Evolutionary conservation across 2,113 vertebrate genomes (phyloP).

Genomic region (Ivindomyrus marchei): DNA sequence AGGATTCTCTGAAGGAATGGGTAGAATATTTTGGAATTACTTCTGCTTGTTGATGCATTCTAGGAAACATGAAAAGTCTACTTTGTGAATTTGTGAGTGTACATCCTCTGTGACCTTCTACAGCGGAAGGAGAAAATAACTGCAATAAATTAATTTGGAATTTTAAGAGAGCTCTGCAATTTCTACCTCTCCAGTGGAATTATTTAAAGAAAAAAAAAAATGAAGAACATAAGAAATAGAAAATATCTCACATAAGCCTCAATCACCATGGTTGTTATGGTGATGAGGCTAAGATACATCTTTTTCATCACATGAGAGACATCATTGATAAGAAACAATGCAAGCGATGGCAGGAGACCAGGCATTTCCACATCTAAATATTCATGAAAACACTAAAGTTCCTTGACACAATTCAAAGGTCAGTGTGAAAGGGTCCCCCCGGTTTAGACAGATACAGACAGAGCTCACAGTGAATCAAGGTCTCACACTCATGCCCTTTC

Average conservation of each 20-base stretch:
- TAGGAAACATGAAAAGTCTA: neutral
- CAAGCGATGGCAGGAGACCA: neutral
- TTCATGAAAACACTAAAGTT: neutral
- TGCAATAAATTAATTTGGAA: conserved; percentile 22
- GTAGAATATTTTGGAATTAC: neutral
- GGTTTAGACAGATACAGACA: neutral
- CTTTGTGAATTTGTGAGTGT: conserved; percentile 5
- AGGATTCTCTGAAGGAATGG: conserved; percentile 3
- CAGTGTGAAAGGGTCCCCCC: neutral
- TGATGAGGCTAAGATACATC: neutral
- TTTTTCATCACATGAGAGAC: neutral
- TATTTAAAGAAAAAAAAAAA: neutral
- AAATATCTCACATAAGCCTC: neutral
- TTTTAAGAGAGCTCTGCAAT: conserved; percentile 6
- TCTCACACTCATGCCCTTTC: neutral
- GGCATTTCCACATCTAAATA: neutral
- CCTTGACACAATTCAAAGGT: neutral
- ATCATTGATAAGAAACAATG: neutral
- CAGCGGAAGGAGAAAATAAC: conserved; percentile 6
- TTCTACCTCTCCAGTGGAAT: neutral
- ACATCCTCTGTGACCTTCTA: conserved; percentile 13
- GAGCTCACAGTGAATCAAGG: neutral
- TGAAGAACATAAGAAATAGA: neutral
- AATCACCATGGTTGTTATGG: conserved; percentile 10
- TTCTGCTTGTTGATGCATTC: neutral